A percentile compares a stretch with the other conserved stretches of the same genome.
phyloP scores from a whole-genome alignment of 1,140 invertebrate genomes.

The Magallana ariakensis region DNA sequence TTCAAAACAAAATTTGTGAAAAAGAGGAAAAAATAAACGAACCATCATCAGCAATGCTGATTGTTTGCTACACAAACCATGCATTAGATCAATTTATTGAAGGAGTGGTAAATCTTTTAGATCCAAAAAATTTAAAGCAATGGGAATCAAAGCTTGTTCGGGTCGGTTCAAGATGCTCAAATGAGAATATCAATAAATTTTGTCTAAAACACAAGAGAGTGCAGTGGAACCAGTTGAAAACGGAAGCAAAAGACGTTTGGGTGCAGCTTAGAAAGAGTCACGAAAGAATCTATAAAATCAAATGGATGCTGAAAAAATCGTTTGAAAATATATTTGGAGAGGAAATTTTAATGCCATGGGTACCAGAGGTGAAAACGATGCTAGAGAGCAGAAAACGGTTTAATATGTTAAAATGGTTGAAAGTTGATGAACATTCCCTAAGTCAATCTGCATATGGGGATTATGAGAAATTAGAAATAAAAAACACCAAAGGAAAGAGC shows the following conservation, averaged over 20 bases:
- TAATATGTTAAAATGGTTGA: slow-evolving; percentile 12
- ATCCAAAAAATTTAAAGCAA: slow-evolving; percentile 29
- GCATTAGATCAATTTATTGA: slow-evolving; percentile 93
- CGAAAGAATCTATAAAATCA: background rate
- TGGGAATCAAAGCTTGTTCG: slow-evolving; percentile 84
- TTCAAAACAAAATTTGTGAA: background rate
- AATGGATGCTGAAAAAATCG: slow-evolving; percentile 9
- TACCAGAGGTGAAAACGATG: slow-evolving; percentile 83
- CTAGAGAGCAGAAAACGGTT: background rate
- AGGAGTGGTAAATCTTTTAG: slow-evolving; percentile 78
- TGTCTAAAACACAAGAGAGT: slow-evolving; percentile 54
- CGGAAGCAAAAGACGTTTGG: too few species aligned
- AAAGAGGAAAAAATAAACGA: background rate
- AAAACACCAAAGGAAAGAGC: background rate
- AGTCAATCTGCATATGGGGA: background rate
- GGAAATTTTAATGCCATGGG: slow-evolving; percentile 87
- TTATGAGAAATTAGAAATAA: background rate
- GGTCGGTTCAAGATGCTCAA: slow-evolving; percentile 87
- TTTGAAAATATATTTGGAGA: slow-evolving; percentile 82
- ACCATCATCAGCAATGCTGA: slow-evolving; percentile 83
- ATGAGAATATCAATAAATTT: slow-evolving; percentile 61
- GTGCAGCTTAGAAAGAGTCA: background rate
- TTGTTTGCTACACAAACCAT: slow-evolving; percentile 92
- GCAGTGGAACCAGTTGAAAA: too few species aligned
- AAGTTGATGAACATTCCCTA: background rate